Conservation (phyloP, 92 coral and sea anemone species). For the Porites divaricata region DNA sequence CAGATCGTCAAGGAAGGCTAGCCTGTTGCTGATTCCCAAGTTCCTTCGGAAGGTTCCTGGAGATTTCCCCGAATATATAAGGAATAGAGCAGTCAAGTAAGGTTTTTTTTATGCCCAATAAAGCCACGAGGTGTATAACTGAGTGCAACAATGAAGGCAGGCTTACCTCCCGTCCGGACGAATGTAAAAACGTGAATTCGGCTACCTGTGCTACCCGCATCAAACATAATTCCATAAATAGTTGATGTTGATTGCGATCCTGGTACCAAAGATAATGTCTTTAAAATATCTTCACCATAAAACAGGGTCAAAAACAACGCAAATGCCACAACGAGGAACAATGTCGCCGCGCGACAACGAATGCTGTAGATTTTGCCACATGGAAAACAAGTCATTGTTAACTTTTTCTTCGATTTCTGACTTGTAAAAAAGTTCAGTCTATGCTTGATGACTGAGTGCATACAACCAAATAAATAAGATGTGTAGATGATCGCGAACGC, state of each 20-base stretch:
- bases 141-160: background rate
- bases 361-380: slow-evolving; percentile 25
- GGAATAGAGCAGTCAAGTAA: no score
- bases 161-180: slow-evolving; percentile 55
- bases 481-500: background rate
- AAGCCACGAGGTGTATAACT: no score
- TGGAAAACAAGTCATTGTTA: slow-evolving; percentile 4
- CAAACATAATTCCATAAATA: slow-evolving; percentile 89
- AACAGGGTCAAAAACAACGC: background rate
- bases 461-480: background rate
- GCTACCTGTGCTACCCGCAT: slow-evolving; percentile 98
- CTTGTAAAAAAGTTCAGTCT: background rate
- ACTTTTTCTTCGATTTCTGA: background rate
- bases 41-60: no score
- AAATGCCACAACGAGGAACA: background rate
- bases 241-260: background rate
- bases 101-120: no score
- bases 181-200: slow-evolving; percentile 88
- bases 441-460: background rate
- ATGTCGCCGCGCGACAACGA: slow-evolving; percentile 15
- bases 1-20: no score
- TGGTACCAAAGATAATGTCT: background rate
- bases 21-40: no score
- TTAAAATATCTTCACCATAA: background rate
- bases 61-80: no score